Base-by-base conservation (phyloP, 2,113 vertebrate genomes). In the Poeciliopsis occidentalis region DNA sequence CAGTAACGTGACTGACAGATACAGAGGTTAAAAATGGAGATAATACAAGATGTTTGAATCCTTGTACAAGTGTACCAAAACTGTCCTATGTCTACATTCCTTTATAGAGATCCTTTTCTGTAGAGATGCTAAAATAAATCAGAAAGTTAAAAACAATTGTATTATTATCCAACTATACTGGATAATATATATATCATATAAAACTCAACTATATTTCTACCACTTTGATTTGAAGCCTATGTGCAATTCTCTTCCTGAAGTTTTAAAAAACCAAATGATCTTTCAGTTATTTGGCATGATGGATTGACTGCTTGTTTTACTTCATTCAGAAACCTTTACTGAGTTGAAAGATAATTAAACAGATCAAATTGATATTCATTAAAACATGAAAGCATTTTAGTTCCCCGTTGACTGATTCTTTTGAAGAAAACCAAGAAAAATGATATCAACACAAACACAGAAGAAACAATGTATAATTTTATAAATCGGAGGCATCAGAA, bases 401-500 rank as follows among this genome's bases (percentile, higher is more conserved):
- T 47, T 41, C 19, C 30, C 60, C 74, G 78, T 71, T 82, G 81
- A 47, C 17, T 19, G 44, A 79, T 81, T 78, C 6, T 24, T 64
- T 31, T 31, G 19, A 30, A 32, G 5, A 31, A 63, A 31, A 31
- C 26, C 17, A 15, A 44, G 3, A 17, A 47, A 47, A 47, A 47
- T 47, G 17, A 17, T 12, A 22, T 86, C 70, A 66, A 26, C 27
- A 62, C 22, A 69, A 72, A 83, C 22, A 62, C 22, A 60, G 65
- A 32, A 37, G 69, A 64, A 51, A 71, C 64, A 54, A 22, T 54
- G 44, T 71, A 60, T 86, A 24, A 19, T 54, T 54, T 54, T 8
- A 54, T 15, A 71, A 87, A 88, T 88, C 82, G 71, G 75, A 73
- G 67, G 71, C 83, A 80, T 73, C 69, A 80, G 67, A 70, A 39